Conservation (phyloP, 2,113 vertebrate genomes). For the Xenopus tropicalis region UCB_Xtro_10.0 CM004444.2:80001001-80001500, state of each 20-base stretch:
- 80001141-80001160: slow-evolving; percentile 48
- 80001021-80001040: too few relatives aligned
- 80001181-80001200: slow-evolving; percentile 48
- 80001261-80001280: slow-evolving; percentile 53
- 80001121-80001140: slow-evolving; percentile 32
- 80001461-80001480: slow-evolving; percentile 40
- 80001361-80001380: slow-evolving; percentile 26
- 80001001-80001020: too few relatives aligned
- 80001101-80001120: background rate
- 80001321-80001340: slow-evolving; percentile 42
- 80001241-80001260: slow-evolving; percentile 50
- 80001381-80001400: slow-evolving; percentile 21
- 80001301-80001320: slow-evolving; percentile 46
- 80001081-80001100: background rate
- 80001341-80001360: slow-evolving; percentile 33
- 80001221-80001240: slow-evolving; percentile 49
- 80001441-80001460: slow-evolving; percentile 18
- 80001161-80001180: slow-evolving; percentile 55
- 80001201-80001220: slow-evolving; percentile 53
- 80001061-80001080: too few relatives aligned
- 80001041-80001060: too few relatives aligned
- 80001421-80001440: slow-evolving; percentile 31
- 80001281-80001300: slow-evolving; percentile 44
- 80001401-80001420: slow-evolving; percentile 44
- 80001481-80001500: slow-evolving; percentile 11